Conservation (phyloP, 2,888 invertebrate genomes). For the Osedax frankpressi region DNA sequence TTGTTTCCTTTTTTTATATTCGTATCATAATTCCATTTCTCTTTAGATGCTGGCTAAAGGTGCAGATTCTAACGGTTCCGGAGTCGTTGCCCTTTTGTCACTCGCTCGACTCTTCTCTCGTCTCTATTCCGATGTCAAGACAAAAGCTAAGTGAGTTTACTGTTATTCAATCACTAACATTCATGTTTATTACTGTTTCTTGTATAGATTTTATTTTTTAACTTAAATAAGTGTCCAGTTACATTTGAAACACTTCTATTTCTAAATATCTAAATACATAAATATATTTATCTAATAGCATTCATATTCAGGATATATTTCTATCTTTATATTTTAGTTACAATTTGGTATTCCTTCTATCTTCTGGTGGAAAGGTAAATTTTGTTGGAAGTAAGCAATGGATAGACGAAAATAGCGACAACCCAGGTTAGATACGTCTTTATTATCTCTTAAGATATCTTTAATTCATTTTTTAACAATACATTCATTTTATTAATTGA, state of each 20-base stretch:
- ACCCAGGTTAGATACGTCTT: too few relatives aligned
- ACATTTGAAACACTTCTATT: background rate
- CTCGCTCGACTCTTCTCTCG: constrained; percentile 69
- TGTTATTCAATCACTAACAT: too few relatives aligned
- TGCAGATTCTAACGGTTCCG: constrained; percentile 82
- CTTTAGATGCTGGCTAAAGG: constrained; percentile 58
- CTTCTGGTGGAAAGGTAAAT: constrained; percentile 82
- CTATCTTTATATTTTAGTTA: constrained; percentile 46
- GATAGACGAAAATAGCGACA: constrained; percentile 81
- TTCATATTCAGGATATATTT: background rate
- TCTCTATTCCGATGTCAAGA: background rate
- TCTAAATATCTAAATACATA: background rate
- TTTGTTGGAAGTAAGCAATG: constrained; percentile 90
- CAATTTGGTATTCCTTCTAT: constrained; percentile 68
- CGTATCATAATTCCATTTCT: too few relatives aligned
- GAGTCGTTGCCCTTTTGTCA: constrained; percentile 73
- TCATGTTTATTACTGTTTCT: too few relatives aligned
- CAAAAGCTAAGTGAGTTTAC: background rate
- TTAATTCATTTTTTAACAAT: too few relatives aligned
- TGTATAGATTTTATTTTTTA: background rate
- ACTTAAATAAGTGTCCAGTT: background rate
- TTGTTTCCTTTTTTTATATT: background rate
- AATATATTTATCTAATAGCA: background rate
- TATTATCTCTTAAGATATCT: too few relatives aligned
- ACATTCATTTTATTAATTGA: too few relatives aligned